Percentiles rank a stretch among this genome's conserved stretches.
These are phyloP conservation scores for Origma solitaria DNA, from an alignment of 2,113 vertebrate genomes.

Conservation along the genomic window DNA sequence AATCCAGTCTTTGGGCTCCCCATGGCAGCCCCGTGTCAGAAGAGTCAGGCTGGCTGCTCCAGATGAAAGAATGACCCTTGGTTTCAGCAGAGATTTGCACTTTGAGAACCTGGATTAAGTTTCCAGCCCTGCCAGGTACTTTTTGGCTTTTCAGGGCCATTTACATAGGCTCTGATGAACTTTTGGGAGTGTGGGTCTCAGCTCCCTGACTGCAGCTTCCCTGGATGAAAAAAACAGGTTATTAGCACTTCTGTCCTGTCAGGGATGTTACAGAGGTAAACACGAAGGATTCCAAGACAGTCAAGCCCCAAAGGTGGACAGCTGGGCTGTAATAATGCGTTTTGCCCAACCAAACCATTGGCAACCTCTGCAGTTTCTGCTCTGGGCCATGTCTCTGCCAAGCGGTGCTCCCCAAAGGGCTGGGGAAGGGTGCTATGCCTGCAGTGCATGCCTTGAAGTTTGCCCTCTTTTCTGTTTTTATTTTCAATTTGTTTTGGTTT, in stretches of 20 bases:
- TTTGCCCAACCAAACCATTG: not conserved
- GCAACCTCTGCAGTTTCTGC: not conserved
- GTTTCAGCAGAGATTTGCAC: not conserved
- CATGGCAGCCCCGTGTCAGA: not conserved
- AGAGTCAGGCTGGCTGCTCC: not conserved
- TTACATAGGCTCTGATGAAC: not conserved
- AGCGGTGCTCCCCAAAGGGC: not conserved
- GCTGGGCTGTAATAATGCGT: fast-evolving
- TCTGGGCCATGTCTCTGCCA: not conserved
- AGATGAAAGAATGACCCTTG: not conserved
- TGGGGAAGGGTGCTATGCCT: not conserved
- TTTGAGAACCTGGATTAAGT: not conserved
- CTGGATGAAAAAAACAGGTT: not conserved
- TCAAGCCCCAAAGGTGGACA: not conserved
- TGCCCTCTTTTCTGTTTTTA: not conserved
- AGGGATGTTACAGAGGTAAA: not conserved
- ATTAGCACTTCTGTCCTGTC: not conserved
- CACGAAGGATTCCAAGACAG: not conserved
- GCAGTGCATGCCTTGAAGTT: not conserved
- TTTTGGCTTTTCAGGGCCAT: not conserved
- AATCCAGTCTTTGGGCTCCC: not conserved
- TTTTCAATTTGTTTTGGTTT: not conserved
- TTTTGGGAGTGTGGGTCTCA: not conserved
- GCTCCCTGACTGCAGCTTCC: not conserved
- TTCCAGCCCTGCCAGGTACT: not conserved